Evolutionary conservation across 1,140 invertebrate genomes (phyloP), one percentile per base, ranked within the genome.

Genomic region (fruit fly (Drosophila melanogaster)): DNA sequence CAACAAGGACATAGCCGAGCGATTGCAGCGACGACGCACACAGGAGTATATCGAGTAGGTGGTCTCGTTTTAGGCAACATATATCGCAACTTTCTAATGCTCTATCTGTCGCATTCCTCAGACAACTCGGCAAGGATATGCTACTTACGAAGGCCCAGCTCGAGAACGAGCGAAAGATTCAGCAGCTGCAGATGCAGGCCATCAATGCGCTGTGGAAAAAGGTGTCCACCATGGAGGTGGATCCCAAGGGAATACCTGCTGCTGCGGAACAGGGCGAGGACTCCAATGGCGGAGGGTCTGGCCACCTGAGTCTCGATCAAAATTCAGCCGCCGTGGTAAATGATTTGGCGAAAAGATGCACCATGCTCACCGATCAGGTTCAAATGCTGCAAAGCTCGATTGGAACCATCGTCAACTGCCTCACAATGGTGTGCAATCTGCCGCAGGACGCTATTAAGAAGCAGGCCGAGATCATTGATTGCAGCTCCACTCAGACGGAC

Each of bases 121-220:
- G 96, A 76, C 95, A 96, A 93, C 87, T 97, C 10, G 95, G 95
- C 8, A 95, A 94, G 74, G 96, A 97, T 83, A 96, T 97, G 95
- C 95, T 96, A 87, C 94, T 95, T 6, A 96, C 96, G 0, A 96
- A 96, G 90, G 95, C 95, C 4, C 96, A 96, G 12, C 84, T 97
- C 17, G 96, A 97, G 81, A 96, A 96, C 80, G 97, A 98, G 91
- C 94, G 97, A 49, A 96, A 97, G 81, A 94, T 98, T 43, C 96
- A 97, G 79, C 94, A 96, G 73, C 91, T 98, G 43, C 97, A 98
- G 92, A 96, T 97, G 94, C 97, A 98, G 92, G 97, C 97, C 4
- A 97, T 98, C 65, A 96, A 96, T 89, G 96, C 96, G 7, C 92
- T 98, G 4, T 98, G 97, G 96, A 97, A 97, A 91, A 97, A 98